Conservation (phyloP, 2,797 vertebrate species). For the Neomorphus geoffroyi region DNA sequence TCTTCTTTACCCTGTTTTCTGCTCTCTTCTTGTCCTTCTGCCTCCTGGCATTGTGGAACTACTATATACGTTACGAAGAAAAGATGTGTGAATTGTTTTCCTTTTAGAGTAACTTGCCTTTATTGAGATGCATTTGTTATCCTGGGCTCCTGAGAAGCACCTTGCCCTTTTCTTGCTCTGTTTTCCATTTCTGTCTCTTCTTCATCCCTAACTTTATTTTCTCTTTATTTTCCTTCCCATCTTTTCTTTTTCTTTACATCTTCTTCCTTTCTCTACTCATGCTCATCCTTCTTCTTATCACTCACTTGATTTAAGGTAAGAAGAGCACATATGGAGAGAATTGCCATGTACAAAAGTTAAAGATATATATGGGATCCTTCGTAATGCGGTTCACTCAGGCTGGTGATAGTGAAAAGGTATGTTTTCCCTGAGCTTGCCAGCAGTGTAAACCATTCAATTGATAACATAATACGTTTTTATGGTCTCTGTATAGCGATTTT, state of each 20-base stretch:
- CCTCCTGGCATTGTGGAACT: conserved; percentile 13
- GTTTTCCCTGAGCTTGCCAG: conserved; percentile 71
- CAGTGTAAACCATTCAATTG: conserved; percentile 75
- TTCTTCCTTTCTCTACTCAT: not conserved
- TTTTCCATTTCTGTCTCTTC: conserved; percentile 51
- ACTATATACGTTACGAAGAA: conserved; percentile 9
- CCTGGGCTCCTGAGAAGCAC: conserved; percentile 24
- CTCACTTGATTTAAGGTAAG: conserved; percentile 70
- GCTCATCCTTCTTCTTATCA: conserved; percentile 59
- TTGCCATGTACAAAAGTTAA: conserved; percentile 69
- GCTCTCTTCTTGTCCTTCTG: not conserved
- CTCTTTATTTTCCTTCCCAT: conserved; percentile 46
- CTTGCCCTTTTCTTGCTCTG: conserved; percentile 45
- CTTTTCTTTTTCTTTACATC: conserved; percentile 27
- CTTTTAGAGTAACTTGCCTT: conserved; percentile 59
- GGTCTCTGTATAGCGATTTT: conserved; percentile 77
- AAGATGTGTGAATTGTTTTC: conserved; percentile 59
- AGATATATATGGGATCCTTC: conserved; percentile 71
- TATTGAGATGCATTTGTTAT: conserved; percentile 69
- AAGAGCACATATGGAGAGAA: conserved; percentile 58
- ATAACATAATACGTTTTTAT: conserved; percentile 75
- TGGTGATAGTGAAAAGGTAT: conserved; percentile 66
- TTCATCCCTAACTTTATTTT: conserved; percentile 58
- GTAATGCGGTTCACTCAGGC: conserved; percentile 71
- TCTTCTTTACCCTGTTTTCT: not conserved